phyloP scores from a whole-genome alignment of 2,113 vertebrate species.

The Nycticebus coucang region DNA sequence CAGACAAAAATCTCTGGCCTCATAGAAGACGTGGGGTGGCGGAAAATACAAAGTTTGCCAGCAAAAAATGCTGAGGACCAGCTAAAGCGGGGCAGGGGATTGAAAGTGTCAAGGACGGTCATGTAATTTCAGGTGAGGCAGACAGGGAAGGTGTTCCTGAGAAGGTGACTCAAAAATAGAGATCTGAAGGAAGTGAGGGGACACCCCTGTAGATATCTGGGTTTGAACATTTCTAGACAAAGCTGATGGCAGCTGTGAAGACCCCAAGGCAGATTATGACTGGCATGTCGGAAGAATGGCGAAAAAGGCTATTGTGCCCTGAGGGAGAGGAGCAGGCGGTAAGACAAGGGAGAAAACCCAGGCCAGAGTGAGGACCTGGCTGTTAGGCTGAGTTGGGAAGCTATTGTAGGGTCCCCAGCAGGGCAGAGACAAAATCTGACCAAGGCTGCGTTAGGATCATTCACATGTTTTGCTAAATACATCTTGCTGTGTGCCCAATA shows the following conservation, averaged over 20 bases:
- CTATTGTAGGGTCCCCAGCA: rapidly evolving
- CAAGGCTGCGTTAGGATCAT: neutral
- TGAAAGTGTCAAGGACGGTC: neutral
- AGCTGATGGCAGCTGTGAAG: neutral
- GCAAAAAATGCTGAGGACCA: neutral
- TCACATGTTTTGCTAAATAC: neutral
- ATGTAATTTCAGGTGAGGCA: neutral
- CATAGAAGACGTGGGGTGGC: neutral
- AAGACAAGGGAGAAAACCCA: neutral
- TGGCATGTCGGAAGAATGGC: neutral
- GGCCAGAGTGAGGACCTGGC: neutral
- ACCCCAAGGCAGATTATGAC: neutral
- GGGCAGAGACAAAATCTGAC: neutral
- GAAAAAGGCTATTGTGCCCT: neutral
- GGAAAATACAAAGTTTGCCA: neutral
- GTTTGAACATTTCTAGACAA: neutral
- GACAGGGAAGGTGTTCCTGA: neutral
- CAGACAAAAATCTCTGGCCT: neutral
- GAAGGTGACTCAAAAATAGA: neutral
- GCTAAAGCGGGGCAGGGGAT: neutral
- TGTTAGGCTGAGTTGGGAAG: neutral
- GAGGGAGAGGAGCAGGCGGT: neutral
- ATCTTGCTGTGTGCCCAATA: neutral
- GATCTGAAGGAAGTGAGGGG: neutral
- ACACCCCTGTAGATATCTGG: no score